A percentile compares a stretch with the other conserved stretches of the same genome.
Evolutionary conservation across 2,797 vertebrate genomes (phyloP).

Genomic region (Cossypha dichroa): DNA sequence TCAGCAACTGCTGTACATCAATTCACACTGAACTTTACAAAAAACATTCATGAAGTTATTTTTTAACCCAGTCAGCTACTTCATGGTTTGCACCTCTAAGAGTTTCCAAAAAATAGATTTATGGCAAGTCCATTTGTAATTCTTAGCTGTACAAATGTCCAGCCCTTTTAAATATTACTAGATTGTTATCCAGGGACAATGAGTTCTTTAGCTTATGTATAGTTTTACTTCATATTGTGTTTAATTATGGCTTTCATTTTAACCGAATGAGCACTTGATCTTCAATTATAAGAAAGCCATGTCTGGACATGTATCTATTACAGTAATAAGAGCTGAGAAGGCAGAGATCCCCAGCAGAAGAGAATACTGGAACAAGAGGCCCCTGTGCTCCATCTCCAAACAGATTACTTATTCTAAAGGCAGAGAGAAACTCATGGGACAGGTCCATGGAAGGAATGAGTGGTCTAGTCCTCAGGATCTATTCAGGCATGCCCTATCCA

Average conservation of each 20-base stretch:
- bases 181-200: background rate
- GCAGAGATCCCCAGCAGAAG: background rate
- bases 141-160: background rate
- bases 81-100: background rate
- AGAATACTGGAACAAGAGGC: background rate
- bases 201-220: background rate
- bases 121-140: background rate
- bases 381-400: background rate
- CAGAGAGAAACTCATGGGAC: background rate
- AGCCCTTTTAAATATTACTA: background rate
- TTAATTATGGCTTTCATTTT: background rate
- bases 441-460: background rate
- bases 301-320: rapidly evolving
- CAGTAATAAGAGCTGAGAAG: background rate
- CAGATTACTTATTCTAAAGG: background rate
- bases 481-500: background rate
- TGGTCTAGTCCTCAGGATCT: background rate
- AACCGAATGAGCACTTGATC: background rate
- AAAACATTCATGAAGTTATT: background rate
- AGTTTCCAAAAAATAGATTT: background rate
- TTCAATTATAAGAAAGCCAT: background rate
- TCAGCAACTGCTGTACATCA: background rate
- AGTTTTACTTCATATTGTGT: background rate
- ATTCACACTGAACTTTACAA: background rate
- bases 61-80: background rate